phyloP scores from a whole-genome alignment of 2,888 invertebrate species.

The Tuberolachnus salignus region DNA sequence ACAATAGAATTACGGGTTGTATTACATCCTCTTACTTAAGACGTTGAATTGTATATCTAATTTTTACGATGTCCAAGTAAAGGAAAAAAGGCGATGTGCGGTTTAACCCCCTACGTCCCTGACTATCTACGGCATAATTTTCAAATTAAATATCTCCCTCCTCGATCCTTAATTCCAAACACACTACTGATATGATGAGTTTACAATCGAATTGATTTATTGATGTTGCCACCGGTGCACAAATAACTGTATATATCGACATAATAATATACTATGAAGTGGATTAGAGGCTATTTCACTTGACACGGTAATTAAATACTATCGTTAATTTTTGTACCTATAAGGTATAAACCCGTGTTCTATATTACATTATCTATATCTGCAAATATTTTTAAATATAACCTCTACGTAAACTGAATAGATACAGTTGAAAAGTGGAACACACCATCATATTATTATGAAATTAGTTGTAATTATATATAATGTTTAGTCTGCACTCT shows the following conservation, averaged over 20 bases:
- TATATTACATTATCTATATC: conserved; percentile 4
- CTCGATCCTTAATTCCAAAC: too few relatives aligned
- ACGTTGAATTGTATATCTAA: too few relatives aligned
- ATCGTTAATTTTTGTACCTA: neutral
- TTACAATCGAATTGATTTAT: neutral
- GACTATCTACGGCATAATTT: too few relatives aligned
- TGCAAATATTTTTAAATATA: neutral
- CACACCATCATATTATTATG: neutral
- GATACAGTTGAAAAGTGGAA: neutral
- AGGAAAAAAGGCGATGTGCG: too few relatives aligned
- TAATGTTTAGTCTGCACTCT: too few relatives aligned
- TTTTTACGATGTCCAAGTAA: too few relatives aligned
- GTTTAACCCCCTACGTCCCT: too few relatives aligned
- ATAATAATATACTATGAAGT: conserved; percentile 6
- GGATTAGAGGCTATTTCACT: conserved; percentile 14
- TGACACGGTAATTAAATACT: conserved; percentile 18
- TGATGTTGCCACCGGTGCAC: neutral
- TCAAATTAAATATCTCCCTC: too few relatives aligned
- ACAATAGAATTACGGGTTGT: too few relatives aligned
- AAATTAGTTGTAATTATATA: neutral
- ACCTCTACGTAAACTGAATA: neutral
- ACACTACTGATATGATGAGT: neutral
- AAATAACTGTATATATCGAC: neutral
- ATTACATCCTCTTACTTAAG: too few relatives aligned
- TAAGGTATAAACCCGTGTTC: neutral